Evolutionary conservation across 1,140 invertebrate species (phyloP).

Genomic region (Zaprionus kolodkinae): DNA sequence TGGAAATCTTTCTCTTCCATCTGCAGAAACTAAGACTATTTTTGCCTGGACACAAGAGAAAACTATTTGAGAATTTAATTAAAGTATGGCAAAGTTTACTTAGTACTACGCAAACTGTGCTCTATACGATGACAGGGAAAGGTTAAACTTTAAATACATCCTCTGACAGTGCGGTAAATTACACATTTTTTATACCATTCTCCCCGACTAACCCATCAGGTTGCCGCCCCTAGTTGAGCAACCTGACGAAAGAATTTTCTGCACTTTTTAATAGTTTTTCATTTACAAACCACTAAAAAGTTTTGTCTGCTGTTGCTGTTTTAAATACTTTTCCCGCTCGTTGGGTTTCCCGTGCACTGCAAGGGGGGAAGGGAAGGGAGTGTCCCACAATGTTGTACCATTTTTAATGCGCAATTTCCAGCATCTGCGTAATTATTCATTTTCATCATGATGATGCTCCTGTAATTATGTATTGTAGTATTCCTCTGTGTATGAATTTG

Average conservation of each 20-base stretch:
- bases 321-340: slow-evolving; percentile 49
- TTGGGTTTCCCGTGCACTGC: neutral
- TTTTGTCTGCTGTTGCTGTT: slow-evolving; percentile 35
- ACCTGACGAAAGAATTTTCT: slow-evolving; percentile 40
- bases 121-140: slow-evolving; percentile 22
- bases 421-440: slow-evolving; percentile 29
- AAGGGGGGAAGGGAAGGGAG: neutral
- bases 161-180: slow-evolving; percentile 25
- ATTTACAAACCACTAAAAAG: slow-evolving; percentile 56
- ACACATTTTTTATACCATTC: slow-evolving; percentile 8
- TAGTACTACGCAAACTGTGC: slow-evolving; percentile 30
- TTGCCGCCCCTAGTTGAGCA: slow-evolving; percentile 2
- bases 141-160: slow-evolving; percentile 38
- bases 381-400: slow-evolving; percentile 12
- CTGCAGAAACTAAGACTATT: neutral
- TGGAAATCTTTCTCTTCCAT: neutral
- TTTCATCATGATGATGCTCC: neutral
- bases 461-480: neutral
- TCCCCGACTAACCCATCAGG: neutral
- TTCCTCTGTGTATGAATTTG: neutral
- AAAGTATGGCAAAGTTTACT: slow-evolving; percentile 35
- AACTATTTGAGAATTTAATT: slow-evolving; percentile 44
- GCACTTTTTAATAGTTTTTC: slow-evolving; percentile 55
- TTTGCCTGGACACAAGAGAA: slow-evolving; percentile 4
- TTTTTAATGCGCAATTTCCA: slow-evolving; percentile 30